Percentiles rank a stretch among this genome's conserved stretches.
phyloP scores from a whole-genome alignment of 2,888 invertebrate genomes.

The Eilema caniola region DNA sequence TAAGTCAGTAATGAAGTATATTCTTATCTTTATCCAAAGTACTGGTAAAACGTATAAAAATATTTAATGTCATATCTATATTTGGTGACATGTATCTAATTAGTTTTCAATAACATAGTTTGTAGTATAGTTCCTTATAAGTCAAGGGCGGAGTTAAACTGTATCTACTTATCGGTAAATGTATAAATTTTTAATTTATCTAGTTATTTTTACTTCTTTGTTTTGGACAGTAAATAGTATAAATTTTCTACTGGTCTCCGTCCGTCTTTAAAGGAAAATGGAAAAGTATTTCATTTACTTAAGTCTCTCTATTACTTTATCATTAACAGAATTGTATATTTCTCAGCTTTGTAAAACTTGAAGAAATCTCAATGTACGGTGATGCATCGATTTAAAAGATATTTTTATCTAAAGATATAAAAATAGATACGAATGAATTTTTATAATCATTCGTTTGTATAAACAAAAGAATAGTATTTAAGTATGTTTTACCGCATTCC shows the following conservation, averaged over 20 bases:
- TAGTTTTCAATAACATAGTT: neutral
- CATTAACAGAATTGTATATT: no score
- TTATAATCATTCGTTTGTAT: no score
- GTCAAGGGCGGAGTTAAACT: neutral
- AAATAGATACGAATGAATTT: no score
- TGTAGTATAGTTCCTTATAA: neutral
- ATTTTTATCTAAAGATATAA: no score
- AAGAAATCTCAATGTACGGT: no score
- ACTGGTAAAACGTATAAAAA: neutral
- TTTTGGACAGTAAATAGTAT: neutral
- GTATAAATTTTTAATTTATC: neutral
- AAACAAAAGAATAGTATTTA: no score
- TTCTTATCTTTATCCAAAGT: neutral
- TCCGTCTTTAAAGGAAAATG: no score
- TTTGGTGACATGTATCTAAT: neutral
- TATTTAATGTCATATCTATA: neutral
- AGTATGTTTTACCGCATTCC: no score
- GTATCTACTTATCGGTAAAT: constrained; percentile 2
- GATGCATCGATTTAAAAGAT: no score
- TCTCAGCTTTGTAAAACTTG: no score
- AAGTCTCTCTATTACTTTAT: no score
- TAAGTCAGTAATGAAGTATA: neutral
- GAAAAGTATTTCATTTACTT: no score
- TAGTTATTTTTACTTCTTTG: neutral
- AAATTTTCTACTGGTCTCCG: neutral